Conservation (phyloP, 2,797 vertebrate genomes). For the Sandelia bainsii region DNA sequence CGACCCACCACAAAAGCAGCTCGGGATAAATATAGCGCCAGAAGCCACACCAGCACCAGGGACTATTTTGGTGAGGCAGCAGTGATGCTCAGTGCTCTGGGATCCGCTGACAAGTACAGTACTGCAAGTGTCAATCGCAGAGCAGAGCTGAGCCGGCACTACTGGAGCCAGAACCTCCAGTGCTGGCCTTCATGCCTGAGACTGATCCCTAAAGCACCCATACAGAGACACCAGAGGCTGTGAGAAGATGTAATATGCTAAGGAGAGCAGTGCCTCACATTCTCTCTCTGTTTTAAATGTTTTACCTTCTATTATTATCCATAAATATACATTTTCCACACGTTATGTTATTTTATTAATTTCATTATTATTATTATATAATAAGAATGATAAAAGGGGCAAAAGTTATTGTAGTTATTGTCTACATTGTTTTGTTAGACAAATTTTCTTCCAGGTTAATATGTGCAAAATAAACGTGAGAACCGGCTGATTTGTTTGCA, state of each 20-base stretch:
- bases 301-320: conserved; percentile 17
- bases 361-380: background rate
- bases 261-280: conserved; percentile 12
- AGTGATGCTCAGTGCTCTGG: conserved; percentile 69
- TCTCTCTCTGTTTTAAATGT: conserved; percentile 12
- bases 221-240: conserved; percentile 45
- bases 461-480: background rate
- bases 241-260: conserved; percentile 39
- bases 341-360: background rate
- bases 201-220: conserved; percentile 29
- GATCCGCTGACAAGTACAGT: conserved; percentile 86
- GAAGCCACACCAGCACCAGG: conserved; percentile 60
- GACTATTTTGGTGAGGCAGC: conserved; percentile 85
- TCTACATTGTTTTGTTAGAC: background rate
- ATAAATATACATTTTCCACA: background rate
- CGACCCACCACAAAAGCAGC: conserved; percentile 71
- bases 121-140: conserved; percentile 73
- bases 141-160: conserved; percentile 72
- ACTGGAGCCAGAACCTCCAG: conserved; percentile 58
- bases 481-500: background rate
- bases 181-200: conserved; percentile 49
- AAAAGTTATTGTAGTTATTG: background rate
- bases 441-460: background rate
- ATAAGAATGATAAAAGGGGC: background rate
- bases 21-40: conserved; percentile 77